Evolutionary conservation across 2,113 vertebrate species (phyloP).

Genomic region (Proterorhinus semilunaris): DNA sequence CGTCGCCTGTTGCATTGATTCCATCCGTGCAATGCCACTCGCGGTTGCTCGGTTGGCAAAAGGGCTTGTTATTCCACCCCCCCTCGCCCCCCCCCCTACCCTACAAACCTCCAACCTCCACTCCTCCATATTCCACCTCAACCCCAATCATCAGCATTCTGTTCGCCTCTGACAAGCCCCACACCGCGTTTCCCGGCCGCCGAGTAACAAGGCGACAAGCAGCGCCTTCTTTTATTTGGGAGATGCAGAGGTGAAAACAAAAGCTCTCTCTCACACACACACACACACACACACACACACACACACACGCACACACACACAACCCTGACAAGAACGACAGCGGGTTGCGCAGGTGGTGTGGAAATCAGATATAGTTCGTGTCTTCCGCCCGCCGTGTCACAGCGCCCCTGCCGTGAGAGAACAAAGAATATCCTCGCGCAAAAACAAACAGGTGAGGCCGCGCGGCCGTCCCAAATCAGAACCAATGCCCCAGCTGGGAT

Average conservation of each 20-base stretch:
- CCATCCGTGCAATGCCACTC: constrained; percentile 56
- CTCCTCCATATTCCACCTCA: constrained; percentile 33
- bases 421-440: constrained; percentile 15
- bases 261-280: constrained; percentile 19
- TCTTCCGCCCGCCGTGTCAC: constrained; percentile 23
- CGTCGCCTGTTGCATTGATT: constrained; percentile 70
- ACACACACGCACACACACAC: constrained; percentile 28
- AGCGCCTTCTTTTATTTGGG: constrained; percentile 26
- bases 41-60: constrained; percentile 66
- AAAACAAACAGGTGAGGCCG: background rate
- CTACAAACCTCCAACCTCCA: constrained; percentile 32
- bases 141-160: constrained; percentile 62
- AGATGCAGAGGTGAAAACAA: constrained; percentile 40
- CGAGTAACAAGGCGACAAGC: constrained; percentile 52
- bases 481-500: background rate
- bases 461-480: too few relatives aligned
- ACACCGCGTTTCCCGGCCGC: constrained; percentile 44
- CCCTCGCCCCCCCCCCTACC: constrained; percentile 27
- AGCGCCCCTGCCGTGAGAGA: constrained; percentile 29
- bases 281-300: constrained; percentile 19
- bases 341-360: constrained; percentile 37
- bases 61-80: constrained; percentile 64
- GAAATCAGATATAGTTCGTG: constrained; percentile 44
- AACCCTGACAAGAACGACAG: constrained; percentile 4
- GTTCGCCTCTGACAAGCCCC: constrained; percentile 47